Percentiles rank a stretch among this genome's conserved stretches.
These are phyloP conservation scores for Diarsia brunnea DNA, from an alignment of 2,888 invertebrate species.

Conservation along the genomic window DNA sequence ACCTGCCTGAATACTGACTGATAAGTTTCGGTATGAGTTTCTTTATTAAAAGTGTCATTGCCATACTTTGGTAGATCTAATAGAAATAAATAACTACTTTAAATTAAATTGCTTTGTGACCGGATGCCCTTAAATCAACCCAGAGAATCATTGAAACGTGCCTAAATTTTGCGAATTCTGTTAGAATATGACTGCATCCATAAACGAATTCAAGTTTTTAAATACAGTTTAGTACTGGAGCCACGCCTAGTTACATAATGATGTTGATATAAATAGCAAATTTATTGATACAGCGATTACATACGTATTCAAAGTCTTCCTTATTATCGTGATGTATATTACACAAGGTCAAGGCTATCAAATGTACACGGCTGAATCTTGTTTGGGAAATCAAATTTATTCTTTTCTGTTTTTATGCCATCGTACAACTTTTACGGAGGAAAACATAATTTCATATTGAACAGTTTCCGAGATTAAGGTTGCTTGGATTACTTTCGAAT, in stretches of 20 bases:
- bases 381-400: conserved; percentile 71
- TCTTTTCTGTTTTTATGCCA: conserved; percentile 63
- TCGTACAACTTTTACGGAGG: conserved; percentile 62
- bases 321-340: conserved; percentile 80
- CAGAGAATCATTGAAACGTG: conserved; percentile 19
- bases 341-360: conserved; percentile 83
- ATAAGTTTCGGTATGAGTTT: conserved; percentile 21
- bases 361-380: conserved; percentile 72
- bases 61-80: conserved; percentile 3
- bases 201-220: conserved; percentile 25
- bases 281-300: conserved; percentile 69
- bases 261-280: conserved; percentile 63
- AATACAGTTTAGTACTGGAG: conserved; percentile 32
- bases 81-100: neutral
- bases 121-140: conserved; percentile 6
- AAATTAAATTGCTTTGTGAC: conserved; percentile 3
- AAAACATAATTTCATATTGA: conserved; percentile 49
- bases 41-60: conserved; percentile 33
- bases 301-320: conserved; percentile 77
- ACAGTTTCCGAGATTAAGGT: conserved; percentile 48
- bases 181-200: conserved; percentile 3
- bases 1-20: conserved; percentile 15
- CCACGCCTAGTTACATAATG: conserved; percentile 61
- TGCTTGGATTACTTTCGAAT: conserved; percentile 44
- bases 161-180: conserved; percentile 3